Base-by-base conservation (phyloP, 30 jellyfish, hydroid and myxozoan species). In the Pelagia noctiluca region DNA sequence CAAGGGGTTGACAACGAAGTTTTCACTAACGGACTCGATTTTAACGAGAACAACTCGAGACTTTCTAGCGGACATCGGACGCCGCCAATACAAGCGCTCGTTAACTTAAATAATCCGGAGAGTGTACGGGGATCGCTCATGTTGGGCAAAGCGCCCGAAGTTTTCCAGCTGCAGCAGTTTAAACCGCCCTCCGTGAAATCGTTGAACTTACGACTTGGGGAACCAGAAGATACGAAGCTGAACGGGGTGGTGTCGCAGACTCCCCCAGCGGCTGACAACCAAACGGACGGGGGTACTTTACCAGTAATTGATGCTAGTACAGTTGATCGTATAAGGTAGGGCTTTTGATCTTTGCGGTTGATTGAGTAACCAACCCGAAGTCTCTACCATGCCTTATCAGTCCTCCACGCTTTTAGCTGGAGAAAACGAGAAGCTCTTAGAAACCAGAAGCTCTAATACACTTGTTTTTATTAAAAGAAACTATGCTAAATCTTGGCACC, bases 71-170 rank as follows among this genome's bases (percentile, higher is more conserved):
- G 81, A 11, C 70, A 63, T 57, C 76, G 82, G 22, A 82, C 92
- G 1, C 92, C 92, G 5, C 92, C 92, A 3, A 54, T 82, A 7
- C 84, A 82, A 7, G 92, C 69, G 3, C 35, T 69, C 7, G 85
- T 42, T 22, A 37, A 16, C 46, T 82, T 50, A 21, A 75, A 66
- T 23, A 36, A 50, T 38, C 19, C 29, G 16, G 33, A 63, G 2
- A 22, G 74, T 11, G 12, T 69, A 18, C 53, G 71, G 30, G 28
- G 72, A 5, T 48, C 42, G 12, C 73, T 13, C 72, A 57, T 33
- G 66, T 32, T 22, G 86, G 62, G 30, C 63, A 36, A 33, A 63
- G 54, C 68, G 2, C 47, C 70, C n/a, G 88, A 82, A 0, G 31
- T 32, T 16, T 12, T 35, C 33, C 47, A 36, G 26, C 52, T 2